A percentile compares a stretch with the other conserved stretches of the same genome.
phyloP scores from a whole-genome alignment of 2,797 vertebrate species.

The Carapus acus region DNA sequence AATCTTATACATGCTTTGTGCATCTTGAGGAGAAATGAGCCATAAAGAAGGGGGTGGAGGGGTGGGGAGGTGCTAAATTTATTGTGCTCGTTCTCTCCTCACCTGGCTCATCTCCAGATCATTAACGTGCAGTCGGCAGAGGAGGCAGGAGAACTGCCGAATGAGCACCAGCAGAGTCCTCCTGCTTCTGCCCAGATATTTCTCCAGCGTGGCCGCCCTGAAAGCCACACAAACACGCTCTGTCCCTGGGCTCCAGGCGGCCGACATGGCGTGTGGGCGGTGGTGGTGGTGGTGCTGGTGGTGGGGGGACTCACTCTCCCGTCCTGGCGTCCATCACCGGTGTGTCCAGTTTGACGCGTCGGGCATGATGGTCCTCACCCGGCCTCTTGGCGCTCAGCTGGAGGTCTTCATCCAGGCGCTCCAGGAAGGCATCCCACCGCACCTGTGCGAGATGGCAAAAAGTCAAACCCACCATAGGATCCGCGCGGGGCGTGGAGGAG shows the following conservation, averaged over 20 bases:
- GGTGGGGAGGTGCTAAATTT: too few species aligned
- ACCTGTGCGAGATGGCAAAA: constrained; percentile 38
- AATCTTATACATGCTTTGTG: too few species aligned
- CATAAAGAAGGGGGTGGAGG: too few species aligned
- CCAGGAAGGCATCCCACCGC: constrained; percentile 53
- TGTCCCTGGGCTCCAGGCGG: too few species aligned
- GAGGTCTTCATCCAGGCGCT: constrained; percentile 47
- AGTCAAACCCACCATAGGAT: constrained; percentile 1
- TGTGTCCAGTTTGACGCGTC: constrained; percentile 30
- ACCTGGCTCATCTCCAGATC: constrained; percentile 55
- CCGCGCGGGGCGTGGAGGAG: constrained; percentile 11
- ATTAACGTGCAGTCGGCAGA: constrained; percentile 52
- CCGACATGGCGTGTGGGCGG: too few species aligned
- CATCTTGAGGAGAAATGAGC: too few species aligned
- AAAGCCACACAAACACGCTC: constrained; percentile 7
- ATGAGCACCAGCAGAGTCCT: constrained; percentile 55
- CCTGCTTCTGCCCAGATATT: constrained; percentile 41
- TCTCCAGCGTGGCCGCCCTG: constrained; percentile 37
- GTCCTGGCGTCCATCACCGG: constrained; percentile 44
- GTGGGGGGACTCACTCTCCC: constrained; percentile 35
- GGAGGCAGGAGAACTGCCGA: constrained; percentile 56
- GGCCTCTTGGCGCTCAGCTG: constrained; percentile 19
- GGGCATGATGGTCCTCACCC: constrained; percentile 17
- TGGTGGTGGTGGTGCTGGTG: too few species aligned
- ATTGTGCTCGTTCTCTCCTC: too few species aligned